A percentile compares a stretch with the other conserved stretches of the same genome.
phyloP scores from a whole-genome alignment of 64 coral and sea anemone genomes.

The Actinia tenebrosa region DNA sequence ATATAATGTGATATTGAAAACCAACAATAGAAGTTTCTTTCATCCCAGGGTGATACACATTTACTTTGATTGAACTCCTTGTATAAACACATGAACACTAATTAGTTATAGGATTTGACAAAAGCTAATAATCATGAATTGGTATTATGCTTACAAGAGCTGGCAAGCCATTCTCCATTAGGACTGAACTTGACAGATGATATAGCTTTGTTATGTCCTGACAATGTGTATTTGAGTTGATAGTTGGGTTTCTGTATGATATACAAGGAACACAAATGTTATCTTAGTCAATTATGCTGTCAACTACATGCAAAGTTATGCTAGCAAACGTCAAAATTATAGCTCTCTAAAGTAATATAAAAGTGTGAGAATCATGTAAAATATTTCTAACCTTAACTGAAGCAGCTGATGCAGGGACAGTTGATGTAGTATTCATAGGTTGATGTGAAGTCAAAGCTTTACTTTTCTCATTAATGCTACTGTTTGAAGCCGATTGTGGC shows the following conservation, averaged over 20 bases:
- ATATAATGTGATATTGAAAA: too few species aligned
- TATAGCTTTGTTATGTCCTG: conserved; percentile 97
- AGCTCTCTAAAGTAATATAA: neutral
- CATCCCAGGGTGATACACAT: too few species aligned
- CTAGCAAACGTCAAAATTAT: too few species aligned
- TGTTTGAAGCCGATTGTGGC: neutral
- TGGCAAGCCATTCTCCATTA: conserved; percentile 93
- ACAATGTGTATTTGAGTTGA: conserved; percentile 90
- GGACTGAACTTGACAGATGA: conserved; percentile 98
- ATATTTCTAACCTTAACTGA: neutral
- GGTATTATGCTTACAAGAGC: conserved; percentile 79
- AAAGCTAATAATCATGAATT: too few species aligned
- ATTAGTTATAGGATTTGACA: too few species aligned
- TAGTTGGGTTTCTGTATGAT: conserved; percentile 87
- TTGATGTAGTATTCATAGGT: neutral
- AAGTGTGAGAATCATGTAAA: neutral
- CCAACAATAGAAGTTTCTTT: too few species aligned
- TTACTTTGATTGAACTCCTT: too few species aligned
- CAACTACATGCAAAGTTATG: too few species aligned
- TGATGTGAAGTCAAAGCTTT: neutral
- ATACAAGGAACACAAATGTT: neutral
- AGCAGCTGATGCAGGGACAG: neutral
- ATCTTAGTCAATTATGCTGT: too few species aligned
- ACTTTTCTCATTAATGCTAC: neutral
- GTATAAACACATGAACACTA: too few species aligned